These are phyloP conservation scores for Passerina amoena DNA, from an alignment of 2,113 vertebrate genomes.

Conservation along the genomic window DNA sequence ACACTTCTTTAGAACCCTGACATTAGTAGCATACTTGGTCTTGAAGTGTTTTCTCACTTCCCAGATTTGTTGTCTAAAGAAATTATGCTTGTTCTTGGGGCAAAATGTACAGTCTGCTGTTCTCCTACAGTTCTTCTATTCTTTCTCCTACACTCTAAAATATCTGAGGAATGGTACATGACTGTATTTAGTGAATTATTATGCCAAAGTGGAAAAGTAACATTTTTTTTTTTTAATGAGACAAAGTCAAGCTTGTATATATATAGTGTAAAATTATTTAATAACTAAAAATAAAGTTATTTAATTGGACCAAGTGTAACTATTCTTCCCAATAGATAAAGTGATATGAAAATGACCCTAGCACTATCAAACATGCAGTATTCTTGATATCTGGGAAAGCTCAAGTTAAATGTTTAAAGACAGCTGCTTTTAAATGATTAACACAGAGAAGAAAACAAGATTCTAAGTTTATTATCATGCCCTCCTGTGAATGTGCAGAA, in stretches of 20 bases:
- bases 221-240: background rate
- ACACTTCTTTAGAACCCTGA: background rate
- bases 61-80: background rate
- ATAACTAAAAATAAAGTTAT: background rate
- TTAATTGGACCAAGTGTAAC: background rate
- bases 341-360: background rate
- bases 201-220: background rate
- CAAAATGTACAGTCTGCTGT: constrained; percentile 30
- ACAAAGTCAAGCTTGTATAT: background rate
- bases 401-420: background rate
- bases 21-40: background rate
- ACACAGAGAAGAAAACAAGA: background rate
- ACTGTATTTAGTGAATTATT: background rate
- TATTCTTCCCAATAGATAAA: background rate
- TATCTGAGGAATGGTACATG: constrained; percentile 52
- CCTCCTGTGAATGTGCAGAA: background rate
- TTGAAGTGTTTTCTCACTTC: background rate
- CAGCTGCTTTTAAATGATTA: constrained; percentile 19
- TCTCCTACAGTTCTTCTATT: background rate
- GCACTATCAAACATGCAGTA: background rate
- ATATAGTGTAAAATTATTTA: background rate
- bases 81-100: constrained; percentile 4
- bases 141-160: constrained; percentile 61
- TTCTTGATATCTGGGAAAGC: background rate
- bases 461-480: background rate